These are phyloP conservation scores for Plebejus anna DNA, from an alignment of 2,888 invertebrate genomes.

Conservation along the genomic window DNA sequence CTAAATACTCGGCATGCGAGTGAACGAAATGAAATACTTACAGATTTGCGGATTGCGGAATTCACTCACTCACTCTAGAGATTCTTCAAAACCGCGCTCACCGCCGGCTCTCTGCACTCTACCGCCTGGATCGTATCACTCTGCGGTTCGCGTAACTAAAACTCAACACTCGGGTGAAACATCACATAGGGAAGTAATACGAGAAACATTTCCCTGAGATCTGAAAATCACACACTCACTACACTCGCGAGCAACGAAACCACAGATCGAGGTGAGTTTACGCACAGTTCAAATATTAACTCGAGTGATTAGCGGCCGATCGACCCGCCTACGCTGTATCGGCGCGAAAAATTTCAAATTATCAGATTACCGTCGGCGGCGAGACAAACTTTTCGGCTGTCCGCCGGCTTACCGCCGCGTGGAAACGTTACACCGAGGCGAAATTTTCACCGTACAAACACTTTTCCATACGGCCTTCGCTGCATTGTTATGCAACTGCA, in stretches of 20 bases:
- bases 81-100: slow-evolving; percentile 68
- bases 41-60: slow-evolving; percentile 13
- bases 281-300: slow-evolving; percentile 49
- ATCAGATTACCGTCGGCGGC: slow-evolving; percentile 64
- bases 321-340: slow-evolving; percentile 44
- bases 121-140: slow-evolving; percentile 67
- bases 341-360: slow-evolving; percentile 67
- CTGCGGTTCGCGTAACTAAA: slow-evolving; percentile 74
- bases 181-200: slow-evolving; percentile 73
- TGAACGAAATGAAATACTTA: slow-evolving; percentile 8
- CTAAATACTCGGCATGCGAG: not conserved
- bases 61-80: slow-evolving; percentile 35
- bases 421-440: slow-evolving; percentile 48
- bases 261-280: slow-evolving; percentile 41
- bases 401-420: slow-evolving; percentile 55
- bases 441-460: slow-evolving; percentile 60
- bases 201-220: slow-evolving; percentile 65
- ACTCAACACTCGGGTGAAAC: slow-evolving; percentile 64
- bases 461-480: slow-evolving; percentile 68
- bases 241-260: slow-evolving; percentile 47
- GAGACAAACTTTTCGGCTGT: slow-evolving; percentile 55
- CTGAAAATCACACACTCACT: slow-evolving; percentile 64
- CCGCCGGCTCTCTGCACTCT: slow-evolving; percentile 62
- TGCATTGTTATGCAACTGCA: slow-evolving; percentile 75
- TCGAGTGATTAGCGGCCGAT: slow-evolving; percentile 49